Evolutionary conservation across 2,888 invertebrate species (phyloP), one percentile per base, ranked within the genome.

Genomic region (Trachelus troglodyta): DNA sequence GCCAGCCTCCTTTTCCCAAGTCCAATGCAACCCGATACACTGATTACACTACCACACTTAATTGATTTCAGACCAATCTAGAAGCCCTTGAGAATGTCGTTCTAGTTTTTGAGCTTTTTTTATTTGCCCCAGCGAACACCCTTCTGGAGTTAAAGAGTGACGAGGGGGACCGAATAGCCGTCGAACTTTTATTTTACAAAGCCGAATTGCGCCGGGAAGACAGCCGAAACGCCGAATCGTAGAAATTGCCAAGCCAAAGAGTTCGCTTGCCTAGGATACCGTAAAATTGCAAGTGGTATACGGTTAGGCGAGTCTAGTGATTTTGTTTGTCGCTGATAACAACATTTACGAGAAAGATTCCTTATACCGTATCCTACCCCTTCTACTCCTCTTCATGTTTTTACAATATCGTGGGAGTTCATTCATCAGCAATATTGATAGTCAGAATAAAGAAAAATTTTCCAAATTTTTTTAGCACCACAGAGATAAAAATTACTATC

Each of bases 61-160:
- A 91, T 90, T 91, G 89, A 90, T 91, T 90, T 85, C 86, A 81
- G 84, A 87, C 88, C 89, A 89, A 91, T 91, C 89, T 87, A 81
- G 83, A 82, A 80, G 78, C 81, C 80, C 82, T 79, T 81, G 82
- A 81, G 79, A 77, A 75, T 78, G 76, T 79, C 79, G 80, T 77
- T 83, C 82, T 83, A 81, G 83, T 82, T 82, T 79, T 79, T 76
- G 76, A 79, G 75, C 78, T 75, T 80, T 75, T 79, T 69, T 69
- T 79, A 69, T 40, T 73, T 69, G 71, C 71, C 34, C 33, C 33
- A 71, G 31, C 31, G 71, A 71, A 71, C 71, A 34, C 71, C 56
- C 56, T 56, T 23, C 56, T 23, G 23, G 23, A 56, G 56, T 56
- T 56, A 56, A 56, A 56, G 56, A 56, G 56, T 56, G 23, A 56